Conservation (phyloP, 2,888 invertebrate species). For the Drosophila buzzatii region DNA sequence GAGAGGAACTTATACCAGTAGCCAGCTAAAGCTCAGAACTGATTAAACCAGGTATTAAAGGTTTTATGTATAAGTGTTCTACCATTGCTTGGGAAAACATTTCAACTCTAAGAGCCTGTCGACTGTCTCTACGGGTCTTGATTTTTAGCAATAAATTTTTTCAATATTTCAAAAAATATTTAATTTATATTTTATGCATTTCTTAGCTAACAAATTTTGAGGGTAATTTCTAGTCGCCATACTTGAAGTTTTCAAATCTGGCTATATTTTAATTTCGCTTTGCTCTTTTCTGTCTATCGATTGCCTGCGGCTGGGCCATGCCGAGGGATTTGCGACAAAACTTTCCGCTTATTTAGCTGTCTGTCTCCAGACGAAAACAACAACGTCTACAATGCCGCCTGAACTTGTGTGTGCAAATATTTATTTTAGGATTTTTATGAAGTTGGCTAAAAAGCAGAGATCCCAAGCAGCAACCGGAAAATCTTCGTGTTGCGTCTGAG, state of each 20-base stretch:
- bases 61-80: no score
- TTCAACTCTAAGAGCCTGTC: no score
- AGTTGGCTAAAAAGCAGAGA: slow-evolving; percentile 42
- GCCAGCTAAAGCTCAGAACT: no score
- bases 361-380: slow-evolving; percentile 60
- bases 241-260: neutral
- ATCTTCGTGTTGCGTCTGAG: slow-evolving; percentile 54
- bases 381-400: slow-evolving; percentile 15
- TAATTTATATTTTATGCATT: neutral
- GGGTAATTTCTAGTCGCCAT: neutral
- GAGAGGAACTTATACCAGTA: no score
- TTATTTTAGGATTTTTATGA: slow-evolving; percentile 71
- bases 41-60: no score
- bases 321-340: slow-evolving; percentile 60
- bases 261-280: slow-evolving; percentile 55
- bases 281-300: slow-evolving; percentile 49
- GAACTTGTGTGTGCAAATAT: slow-evolving; percentile 72
- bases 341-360: slow-evolving; percentile 58
- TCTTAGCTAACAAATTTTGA: neutral
- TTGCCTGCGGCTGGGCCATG: slow-evolving; percentile 43
- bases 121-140: no score
- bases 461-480: slow-evolving; percentile 46
- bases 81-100: no score
- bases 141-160: no score
- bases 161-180: no score